These are phyloP conservation scores for Erpobdella octoculata DNA, from an alignment of 2,888 invertebrate species.

Conservation along the genomic window DNA sequence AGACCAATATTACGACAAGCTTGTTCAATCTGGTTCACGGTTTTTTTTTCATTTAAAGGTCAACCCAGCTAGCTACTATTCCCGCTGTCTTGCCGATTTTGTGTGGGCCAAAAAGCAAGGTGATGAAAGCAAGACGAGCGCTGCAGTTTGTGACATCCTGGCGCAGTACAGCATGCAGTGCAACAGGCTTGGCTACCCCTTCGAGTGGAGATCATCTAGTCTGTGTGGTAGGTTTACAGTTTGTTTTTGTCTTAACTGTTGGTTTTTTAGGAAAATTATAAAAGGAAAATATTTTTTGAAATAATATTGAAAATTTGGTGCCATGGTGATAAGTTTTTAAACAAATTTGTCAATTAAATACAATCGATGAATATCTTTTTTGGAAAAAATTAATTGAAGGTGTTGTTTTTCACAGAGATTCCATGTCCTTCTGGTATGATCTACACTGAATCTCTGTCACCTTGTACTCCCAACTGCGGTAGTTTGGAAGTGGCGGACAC, in stretches of 20 bases:
- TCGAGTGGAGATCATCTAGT: constrained; percentile 3
- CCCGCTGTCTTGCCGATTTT: constrained; percentile 24
- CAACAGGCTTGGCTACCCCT: not conserved
- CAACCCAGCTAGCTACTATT: constrained; percentile 3
- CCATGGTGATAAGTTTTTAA: not conserved
- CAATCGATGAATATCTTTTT: not conserved
- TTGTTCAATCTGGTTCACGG: no score
- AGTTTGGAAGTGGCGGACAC: not conserved
- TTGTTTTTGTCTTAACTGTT: no score
- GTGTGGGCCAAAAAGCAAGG: not conserved
- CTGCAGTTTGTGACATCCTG: constrained; percentile 14
- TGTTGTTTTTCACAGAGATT: not conserved
- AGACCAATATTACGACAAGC: no score
- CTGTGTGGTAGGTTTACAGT: constrained; percentile 11
- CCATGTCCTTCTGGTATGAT: constrained; percentile 5
- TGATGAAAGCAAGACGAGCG: not conserved
- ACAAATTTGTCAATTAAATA: not conserved
- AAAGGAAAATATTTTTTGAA: not conserved
- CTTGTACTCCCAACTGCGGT: constrained; percentile 9
- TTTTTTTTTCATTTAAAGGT: not conserved
- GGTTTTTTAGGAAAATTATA: no score
- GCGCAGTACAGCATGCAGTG: constrained; percentile 13
- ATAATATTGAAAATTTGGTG: not conserved
- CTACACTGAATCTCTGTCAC: not conserved
- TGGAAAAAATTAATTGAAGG: not conserved